Conservation (phyloP, 2,113 vertebrate species). For the Pongo pygmaeus region DNA sequence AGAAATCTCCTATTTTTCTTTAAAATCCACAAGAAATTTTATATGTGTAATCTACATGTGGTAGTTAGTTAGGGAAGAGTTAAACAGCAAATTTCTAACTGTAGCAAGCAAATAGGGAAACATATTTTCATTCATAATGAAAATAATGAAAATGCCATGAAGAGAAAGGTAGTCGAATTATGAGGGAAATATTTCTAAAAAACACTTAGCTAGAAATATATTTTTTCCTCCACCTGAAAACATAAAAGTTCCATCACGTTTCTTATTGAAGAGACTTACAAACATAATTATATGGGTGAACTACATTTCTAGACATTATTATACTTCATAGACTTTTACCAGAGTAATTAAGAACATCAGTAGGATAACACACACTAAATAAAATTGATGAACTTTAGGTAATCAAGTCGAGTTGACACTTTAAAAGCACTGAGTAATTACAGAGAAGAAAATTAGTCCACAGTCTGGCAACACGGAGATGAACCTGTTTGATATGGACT, state of each 20-base stretch:
- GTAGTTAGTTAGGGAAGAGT: not conserved
- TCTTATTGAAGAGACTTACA: not conserved
- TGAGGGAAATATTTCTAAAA: not conserved
- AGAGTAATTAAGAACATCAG: constrained; percentile 35
- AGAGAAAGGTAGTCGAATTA: not conserved
- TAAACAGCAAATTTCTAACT: not conserved
- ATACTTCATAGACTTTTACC: not conserved
- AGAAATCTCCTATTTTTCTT: not conserved
- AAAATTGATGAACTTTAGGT: constrained; percentile 2
- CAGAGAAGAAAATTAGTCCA: constrained; percentile 16
- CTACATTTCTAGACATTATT: not conserved
- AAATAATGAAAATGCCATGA: not conserved
- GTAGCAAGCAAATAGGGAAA: not conserved
- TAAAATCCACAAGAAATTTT: not conserved
- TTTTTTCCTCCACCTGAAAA: not conserved
- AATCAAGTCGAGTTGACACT: constrained; percentile 13
- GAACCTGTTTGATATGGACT: not conserved
- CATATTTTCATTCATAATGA: not conserved
- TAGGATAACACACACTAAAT: not conserved
- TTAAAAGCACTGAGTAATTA: constrained; percentile 5
- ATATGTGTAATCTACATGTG: not conserved
- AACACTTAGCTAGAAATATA: not conserved
- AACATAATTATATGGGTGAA: not conserved
- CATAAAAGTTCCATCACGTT: not conserved
- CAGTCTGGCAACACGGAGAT: constrained; percentile 20